phyloP scores from a whole-genome alignment of 2,888 invertebrate species.

The Timema podura region DNA sequence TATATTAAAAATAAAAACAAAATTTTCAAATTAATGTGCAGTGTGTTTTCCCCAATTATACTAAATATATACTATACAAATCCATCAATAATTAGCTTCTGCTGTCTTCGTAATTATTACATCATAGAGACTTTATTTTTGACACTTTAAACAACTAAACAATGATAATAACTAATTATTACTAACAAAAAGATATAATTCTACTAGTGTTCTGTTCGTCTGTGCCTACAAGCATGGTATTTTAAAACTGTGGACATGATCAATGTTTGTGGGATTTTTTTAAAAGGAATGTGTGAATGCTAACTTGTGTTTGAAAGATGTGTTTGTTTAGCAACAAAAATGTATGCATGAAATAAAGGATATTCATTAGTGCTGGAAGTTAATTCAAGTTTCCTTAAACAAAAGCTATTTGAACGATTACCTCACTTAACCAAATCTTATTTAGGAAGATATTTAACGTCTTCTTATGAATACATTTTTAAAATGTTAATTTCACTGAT shows the following conservation, averaged over 20 bases:
- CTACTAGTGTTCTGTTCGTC: conserved; percentile 19
- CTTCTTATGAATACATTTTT: no score
- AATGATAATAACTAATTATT: conserved; percentile 11
- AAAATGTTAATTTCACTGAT: no score
- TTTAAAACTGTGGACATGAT: not conserved
- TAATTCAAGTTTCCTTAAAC: no score
- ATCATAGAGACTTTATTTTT: conserved; percentile 29
- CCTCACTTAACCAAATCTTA: no score
- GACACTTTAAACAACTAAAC: conserved; percentile 18
- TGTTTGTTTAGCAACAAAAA: no score
- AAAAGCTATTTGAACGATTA: no score
- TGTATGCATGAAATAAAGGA: no score
- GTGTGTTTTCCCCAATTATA: conserved; percentile 14
- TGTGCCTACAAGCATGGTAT: conserved; percentile 8
- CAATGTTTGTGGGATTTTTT: conserved; percentile 5
- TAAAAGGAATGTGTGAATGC: conserved; percentile 12
- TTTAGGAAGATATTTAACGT: no score
- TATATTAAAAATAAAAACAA: no score
- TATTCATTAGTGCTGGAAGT: no score
- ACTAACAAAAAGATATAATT: conserved; percentile 16
- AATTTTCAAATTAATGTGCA: conserved; percentile 16
- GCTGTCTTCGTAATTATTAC: conserved; percentile 23
- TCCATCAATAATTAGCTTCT: conserved; percentile 5
- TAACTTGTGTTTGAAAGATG: conserved; percentile 9
- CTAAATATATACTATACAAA: no score